Conservation (phyloP, 1,140 invertebrate species). For the Druon quercuslanigerum region DNA sequence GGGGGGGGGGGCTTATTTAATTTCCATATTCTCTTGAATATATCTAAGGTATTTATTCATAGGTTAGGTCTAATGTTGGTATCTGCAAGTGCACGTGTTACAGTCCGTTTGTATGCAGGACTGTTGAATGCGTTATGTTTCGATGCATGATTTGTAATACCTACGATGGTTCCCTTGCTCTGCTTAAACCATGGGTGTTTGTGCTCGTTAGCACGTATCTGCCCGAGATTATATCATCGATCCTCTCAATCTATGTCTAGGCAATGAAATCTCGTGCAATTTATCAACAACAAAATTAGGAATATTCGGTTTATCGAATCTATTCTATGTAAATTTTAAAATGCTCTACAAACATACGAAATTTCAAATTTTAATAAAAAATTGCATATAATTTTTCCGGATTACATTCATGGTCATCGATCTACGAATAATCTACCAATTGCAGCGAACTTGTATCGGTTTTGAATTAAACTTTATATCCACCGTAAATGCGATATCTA, state of each 20-base stretch:
- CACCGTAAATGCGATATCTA: no score
- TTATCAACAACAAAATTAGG: neutral
- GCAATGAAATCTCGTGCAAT: neutral
- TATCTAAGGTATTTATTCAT: conserved; percentile 32
- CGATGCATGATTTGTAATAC: conserved; percentile 61
- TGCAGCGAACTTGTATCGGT: no score
- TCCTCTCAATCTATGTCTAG: conserved; percentile 37
- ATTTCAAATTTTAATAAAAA: no score
- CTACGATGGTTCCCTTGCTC: conserved; percentile 52
- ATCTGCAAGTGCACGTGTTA: conserved; percentile 36
- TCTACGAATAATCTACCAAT: no score
- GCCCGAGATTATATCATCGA: conserved; percentile 52
- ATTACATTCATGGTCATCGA: no score
- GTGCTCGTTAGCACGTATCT: conserved; percentile 55
- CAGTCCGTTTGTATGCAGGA: conserved; percentile 36
- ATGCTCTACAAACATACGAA: neutral
- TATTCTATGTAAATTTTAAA: neutral
- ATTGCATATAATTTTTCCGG: no score
- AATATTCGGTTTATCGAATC: neutral
- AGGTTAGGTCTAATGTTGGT: conserved; percentile 35
- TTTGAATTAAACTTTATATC: no score
- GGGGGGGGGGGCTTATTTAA: conserved; percentile 3
- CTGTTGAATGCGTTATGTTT: conserved; percentile 44
- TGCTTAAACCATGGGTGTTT: conserved; percentile 58
- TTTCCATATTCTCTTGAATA: neutral